These are phyloP conservation scores for Parochlus steinenii DNA, from an alignment of 2,888 invertebrate species.

Conservation along the genomic window DNA sequence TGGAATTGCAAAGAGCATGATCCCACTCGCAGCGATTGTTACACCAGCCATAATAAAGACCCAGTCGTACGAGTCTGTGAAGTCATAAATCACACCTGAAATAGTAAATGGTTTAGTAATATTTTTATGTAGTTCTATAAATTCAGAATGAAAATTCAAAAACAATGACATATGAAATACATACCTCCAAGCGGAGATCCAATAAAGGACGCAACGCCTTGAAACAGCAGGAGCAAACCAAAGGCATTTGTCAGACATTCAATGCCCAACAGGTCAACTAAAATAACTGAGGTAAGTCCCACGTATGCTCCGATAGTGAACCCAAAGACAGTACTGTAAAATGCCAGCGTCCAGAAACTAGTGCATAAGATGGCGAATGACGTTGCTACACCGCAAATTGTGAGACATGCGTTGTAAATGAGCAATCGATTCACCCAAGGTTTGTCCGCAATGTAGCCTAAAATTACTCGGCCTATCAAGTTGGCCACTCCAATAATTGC, in stretches of 20 bases:
- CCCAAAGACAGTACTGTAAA: conserved; percentile 70
- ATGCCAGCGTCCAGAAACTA: conserved; percentile 52
- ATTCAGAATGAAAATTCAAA: neutral
- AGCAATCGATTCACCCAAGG: conserved; percentile 79
- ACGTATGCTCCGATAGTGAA: conserved; percentile 81
- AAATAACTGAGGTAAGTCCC: conserved; percentile 87
- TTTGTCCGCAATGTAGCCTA: conserved; percentile 78
- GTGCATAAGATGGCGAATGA: conserved; percentile 58
- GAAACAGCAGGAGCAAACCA: conserved; percentile 78
- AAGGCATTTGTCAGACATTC: conserved; percentile 91
- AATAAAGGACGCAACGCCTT: conserved; percentile 82
- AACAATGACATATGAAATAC: conserved; percentile 10
- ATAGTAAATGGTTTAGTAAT: conserved; percentile 17
- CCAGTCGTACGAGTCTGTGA: conserved; percentile 58
- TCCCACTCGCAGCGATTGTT: conserved; percentile 70
- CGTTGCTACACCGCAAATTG: conserved; percentile 77
- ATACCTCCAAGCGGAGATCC: conserved; percentile 89
- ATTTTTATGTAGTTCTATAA: neutral
- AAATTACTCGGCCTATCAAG: conserved; percentile 70
- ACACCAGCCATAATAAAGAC: conserved; percentile 80
- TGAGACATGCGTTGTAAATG: conserved; percentile 78
- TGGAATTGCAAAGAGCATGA: conserved; percentile 75
- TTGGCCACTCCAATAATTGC: conserved; percentile 76
- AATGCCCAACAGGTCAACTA: conserved; percentile 86
- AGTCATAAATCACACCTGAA: conserved; percentile 71